Evolutionary conservation across 2,797 vertebrate species (phyloP), one percentile per base, ranked within the genome.

Genomic region (Fratercula arctica): DNA sequence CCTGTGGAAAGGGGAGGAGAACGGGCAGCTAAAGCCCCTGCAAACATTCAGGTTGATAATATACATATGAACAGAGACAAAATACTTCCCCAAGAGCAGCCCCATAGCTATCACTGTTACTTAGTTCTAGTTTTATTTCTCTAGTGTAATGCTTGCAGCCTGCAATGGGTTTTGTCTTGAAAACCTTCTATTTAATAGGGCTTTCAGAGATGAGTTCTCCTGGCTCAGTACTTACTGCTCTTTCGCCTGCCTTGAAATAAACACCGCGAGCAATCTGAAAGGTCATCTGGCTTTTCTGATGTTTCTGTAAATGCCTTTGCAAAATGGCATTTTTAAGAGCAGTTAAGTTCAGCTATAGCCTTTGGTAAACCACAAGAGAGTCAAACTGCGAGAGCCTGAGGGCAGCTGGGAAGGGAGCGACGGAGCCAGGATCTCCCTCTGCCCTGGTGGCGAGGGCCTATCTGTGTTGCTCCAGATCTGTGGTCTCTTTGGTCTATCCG

Each of bases 271-370:
- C 89, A 68, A 75, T 96, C 84, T 89, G 80, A 95, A 94, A 96
- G 95, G 91, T 96, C 95, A 94, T 78, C 77, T 53, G 35, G 45
- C 86, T 92, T 96, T 80, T 61, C 67, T 79, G 41, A 73, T 70
- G 70, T 92, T 78, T 86, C 88, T 79, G 53, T 64, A 94, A 96
- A 87, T 72, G 84, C 76, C 78, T 95, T 91, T 84, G 57, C 72
- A 92, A 95, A 93, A 76, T 84, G 85, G 69, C 87, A 95, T 93
- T 96, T 96, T 93, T 93, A 82, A 90, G 89, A 93, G 84, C 75
- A 69, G 88, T 92, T 95, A 90, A 91, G 86, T 95, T 89, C 92
- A 95, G 89, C 68, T 68, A 1, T 35, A 90, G 89, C 95, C 81
- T 93, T 85, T 86, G 90, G 96, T 80, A 92, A 95, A 85, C 88